phyloP scores from a whole-genome alignment of 2,888 invertebrate genomes.

The Tromatobia lineatoria region DNA sequence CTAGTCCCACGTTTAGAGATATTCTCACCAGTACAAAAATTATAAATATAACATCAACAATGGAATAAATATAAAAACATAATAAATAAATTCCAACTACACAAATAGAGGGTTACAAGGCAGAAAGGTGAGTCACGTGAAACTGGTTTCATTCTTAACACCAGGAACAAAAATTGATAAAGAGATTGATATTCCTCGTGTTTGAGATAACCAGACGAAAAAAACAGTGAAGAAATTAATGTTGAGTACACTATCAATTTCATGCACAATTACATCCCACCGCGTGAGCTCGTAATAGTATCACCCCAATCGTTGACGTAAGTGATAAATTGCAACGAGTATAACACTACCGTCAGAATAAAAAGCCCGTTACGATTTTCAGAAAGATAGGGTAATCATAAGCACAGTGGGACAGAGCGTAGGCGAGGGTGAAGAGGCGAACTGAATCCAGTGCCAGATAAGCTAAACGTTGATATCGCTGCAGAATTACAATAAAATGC shows the following conservation, averaged over 20 bases:
- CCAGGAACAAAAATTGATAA: not conserved
- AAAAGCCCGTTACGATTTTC: slow-evolving; percentile 61
- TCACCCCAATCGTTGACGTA: slow-evolving; percentile 27
- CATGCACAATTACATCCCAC: slow-evolving; percentile 17
- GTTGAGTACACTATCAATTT: not conserved
- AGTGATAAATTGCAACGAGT: slow-evolving; percentile 62
- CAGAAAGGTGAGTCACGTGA: not conserved
- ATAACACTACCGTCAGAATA: slow-evolving; percentile 51
- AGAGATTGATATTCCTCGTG: not conserved
- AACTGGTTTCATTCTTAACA: not conserved
- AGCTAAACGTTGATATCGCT: slow-evolving; percentile 65
- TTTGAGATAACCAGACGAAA: not conserved
- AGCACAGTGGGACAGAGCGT: slow-evolving; percentile 18
- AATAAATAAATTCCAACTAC: no score
- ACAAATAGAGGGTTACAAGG: not conserved
- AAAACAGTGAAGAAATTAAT: slow-evolving; percentile 5
- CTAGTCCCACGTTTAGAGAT: no score
- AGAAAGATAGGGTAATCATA: slow-evolving; percentile 60
- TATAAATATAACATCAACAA: no score
- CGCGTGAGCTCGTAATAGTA: slow-evolving; percentile 26
- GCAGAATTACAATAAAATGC: slow-evolving; percentile 64
- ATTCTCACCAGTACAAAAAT: no score
- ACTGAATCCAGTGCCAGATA: slow-evolving; percentile 52
- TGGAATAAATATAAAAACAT: no score
- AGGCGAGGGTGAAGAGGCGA: slow-evolving; percentile 13